These are phyloP conservation scores for Rhamphomyia laevipes DNA, from an alignment of 2,888 invertebrate genomes.

Conservation along the genomic window DNA sequence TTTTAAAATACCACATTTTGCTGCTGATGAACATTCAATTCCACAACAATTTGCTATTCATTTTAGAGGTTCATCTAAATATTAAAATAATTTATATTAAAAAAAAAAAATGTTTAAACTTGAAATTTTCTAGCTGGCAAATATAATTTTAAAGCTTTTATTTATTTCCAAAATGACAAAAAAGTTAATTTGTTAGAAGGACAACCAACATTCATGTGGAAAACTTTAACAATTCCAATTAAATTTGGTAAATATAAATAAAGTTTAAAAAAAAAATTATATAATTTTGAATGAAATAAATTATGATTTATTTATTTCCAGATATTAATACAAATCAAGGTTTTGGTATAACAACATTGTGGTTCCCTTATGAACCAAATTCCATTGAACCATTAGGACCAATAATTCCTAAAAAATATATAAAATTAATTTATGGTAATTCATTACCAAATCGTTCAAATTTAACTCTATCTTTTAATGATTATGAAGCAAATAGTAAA, in stretches of 20 bases:
- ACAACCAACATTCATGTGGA: constrained; percentile 25
- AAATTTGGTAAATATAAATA: constrained; percentile 8
- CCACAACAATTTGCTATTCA: constrained; percentile 41
- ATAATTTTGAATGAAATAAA: too few species aligned
- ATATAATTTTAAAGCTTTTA: constrained; percentile 17
- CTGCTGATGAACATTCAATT: constrained; percentile 33
- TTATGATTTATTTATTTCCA: constrained; percentile 4
- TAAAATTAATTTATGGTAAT: constrained; percentile 21
- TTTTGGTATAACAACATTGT: constrained; percentile 32
- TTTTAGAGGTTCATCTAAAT: constrained; percentile 35
- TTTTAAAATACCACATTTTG: constrained; percentile 40
- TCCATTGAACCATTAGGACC: background rate
- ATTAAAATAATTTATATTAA: too few species aligned
- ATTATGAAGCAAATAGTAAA: constrained; percentile 41
- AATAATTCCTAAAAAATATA: background rate
- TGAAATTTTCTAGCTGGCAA: constrained; percentile 15
- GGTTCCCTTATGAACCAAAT: constrained; percentile 27
- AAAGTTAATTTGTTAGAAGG: constrained; percentile 22
- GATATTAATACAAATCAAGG: constrained; percentile 32
- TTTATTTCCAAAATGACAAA: constrained; percentile 16
- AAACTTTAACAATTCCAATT: constrained; percentile 19
- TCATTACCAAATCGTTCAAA: constrained; percentile 20
- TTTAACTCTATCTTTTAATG: constrained; percentile 38
- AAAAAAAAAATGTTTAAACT: too few species aligned
- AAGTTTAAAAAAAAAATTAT: background rate